These are phyloP conservation scores for Rhopilema esculentum DNA, from an alignment of 30 jellyfish, hydroid and myxozoan species.

Conservation along the genomic window DNA sequence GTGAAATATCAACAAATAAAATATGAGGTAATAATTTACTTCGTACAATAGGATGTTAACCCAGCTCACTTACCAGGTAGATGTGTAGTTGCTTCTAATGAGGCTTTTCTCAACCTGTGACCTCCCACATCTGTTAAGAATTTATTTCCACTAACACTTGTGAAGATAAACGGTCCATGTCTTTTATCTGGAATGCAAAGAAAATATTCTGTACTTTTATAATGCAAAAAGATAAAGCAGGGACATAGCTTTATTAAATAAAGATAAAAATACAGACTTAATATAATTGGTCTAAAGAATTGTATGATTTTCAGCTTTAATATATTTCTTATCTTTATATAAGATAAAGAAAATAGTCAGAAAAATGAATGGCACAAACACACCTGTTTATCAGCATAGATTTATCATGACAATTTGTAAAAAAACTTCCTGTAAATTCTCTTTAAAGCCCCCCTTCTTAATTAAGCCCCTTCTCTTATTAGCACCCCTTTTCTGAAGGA, in stretches of 20 bases:
- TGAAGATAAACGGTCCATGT: conserved; percentile 15
- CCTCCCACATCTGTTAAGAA: conserved; percentile 49
- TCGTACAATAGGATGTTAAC: neutral
- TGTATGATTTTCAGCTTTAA: too few relatives aligned
- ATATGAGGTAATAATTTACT: neutral
- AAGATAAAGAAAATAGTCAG: too few relatives aligned
- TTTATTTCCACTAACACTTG: conserved; percentile 49
- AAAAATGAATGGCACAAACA: too few relatives aligned
- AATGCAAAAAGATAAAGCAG: neutral
- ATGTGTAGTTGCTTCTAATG: conserved; percentile 16
- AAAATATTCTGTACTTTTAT: neutral
- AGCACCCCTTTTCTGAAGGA: too few relatives aligned
- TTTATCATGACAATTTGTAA: too few relatives aligned
- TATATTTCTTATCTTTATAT: too few relatives aligned
- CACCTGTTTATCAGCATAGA: too few relatives aligned
- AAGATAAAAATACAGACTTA: neutral
- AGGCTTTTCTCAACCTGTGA: conserved; percentile 35
- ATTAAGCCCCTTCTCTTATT: too few relatives aligned
- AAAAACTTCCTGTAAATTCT: too few relatives aligned
- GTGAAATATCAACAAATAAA: neutral
- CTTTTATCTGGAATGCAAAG: neutral
- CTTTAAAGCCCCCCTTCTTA: too few relatives aligned
- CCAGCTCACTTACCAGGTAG: neutral
- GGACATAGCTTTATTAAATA: neutral
- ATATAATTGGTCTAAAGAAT: neutral